Evolutionary conservation across 2,888 invertebrate genomes (phyloP), one percentile per base, ranked within the genome.

Genomic region (Pterostichus niger): DNA sequence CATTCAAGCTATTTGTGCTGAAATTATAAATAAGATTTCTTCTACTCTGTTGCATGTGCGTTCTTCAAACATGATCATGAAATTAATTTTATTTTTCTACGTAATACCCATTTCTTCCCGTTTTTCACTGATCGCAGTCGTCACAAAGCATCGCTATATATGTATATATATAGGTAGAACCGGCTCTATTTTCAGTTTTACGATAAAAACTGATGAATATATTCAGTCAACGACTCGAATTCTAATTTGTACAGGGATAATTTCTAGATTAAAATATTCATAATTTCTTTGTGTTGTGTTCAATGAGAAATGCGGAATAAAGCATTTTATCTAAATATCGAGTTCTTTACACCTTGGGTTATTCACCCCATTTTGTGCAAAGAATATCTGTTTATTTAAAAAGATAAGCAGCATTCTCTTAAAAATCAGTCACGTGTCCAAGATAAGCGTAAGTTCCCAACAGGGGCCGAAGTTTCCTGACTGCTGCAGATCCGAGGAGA

Each of bases 341-440:
- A 56, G 4, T 56, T 11, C 9, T 56, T 17, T 13, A 13, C 17
- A 56, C 56, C 56, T 56, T 1, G 3, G 56, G 56, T 56, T 56
- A 56, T 56, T 56, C 56, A 56, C 56, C 56, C 17, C 56, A 13
- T 4, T 49, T 49, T 49, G 2, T 49, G 49, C 49, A 13, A 0
- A n/a, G 49, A 49, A 49, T 49, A 49, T 49, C 24, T 64, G 64
- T 44, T 71, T 71, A 44, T 71, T 71, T 40, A 44, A 71, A 71
- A 71, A 9, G 68, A 71, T 71, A 71, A 71, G 40, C 15, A 71
- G 46, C 68, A 71, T 15, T 46, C 40, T 71, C 7, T 40, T 71
- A 71, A 71, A 71, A 71, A 71, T 71, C 40, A 71, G 44, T 40
- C 40, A 44, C 40, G 44, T 71, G 68, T 40, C 68, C 17, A 10